These are phyloP conservation scores for Acromyrmex echinatior DNA, from an alignment of 1,140 invertebrate genomes.

Conservation along the genomic window DNA sequence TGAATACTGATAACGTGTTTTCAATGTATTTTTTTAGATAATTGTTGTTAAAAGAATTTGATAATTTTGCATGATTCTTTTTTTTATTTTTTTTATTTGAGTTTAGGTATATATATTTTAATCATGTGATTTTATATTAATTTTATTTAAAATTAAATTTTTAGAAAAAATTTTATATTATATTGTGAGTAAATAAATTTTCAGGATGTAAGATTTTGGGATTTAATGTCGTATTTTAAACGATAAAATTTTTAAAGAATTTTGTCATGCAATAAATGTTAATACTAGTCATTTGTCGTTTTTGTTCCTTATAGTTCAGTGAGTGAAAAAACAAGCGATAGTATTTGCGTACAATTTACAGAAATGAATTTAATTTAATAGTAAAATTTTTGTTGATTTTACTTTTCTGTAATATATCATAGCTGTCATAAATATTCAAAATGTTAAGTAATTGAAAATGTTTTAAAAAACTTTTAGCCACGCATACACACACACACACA, in stretches of 20 bases:
- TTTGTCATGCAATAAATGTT: constrained; percentile 13
- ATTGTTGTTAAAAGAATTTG: background rate
- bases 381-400: background rate
- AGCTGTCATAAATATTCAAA: background rate
- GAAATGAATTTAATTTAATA: constrained; percentile 34
- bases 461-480: background rate
- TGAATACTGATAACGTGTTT: background rate
- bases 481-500: no score
- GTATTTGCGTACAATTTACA: constrained; percentile 17
- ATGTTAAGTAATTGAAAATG: constrained; percentile 19
- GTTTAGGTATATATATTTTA: background rate
- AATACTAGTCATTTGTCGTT: constrained; percentile 38
- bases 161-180: background rate
- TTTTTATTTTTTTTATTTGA: background rate
- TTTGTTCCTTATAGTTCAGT: background rate
- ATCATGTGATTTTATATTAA: background rate
- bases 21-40: background rate
- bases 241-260: constrained; percentile 7
- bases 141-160: background rate
- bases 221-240: background rate
- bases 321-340: constrained; percentile 14
- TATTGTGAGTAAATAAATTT: constrained; percentile 7
- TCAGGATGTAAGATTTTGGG: background rate
- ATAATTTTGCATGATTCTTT: background rate
- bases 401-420: background rate